Evolutionary conservation across 2,888 invertebrate genomes (phyloP), one percentile per base, ranked within the genome.

Genomic region (Tenthredo livida): DNA sequence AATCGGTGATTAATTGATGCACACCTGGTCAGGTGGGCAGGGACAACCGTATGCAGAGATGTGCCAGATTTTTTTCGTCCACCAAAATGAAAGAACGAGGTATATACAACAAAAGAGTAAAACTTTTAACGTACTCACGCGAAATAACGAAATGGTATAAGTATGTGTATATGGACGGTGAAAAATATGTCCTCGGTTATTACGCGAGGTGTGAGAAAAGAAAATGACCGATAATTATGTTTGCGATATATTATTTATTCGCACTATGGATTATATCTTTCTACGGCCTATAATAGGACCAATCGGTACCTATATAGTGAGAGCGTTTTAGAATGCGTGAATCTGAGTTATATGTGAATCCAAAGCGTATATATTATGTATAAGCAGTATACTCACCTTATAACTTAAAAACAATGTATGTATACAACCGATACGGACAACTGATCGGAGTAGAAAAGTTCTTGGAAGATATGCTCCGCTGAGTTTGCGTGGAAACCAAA

Each of bases 401-500:
- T 43, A 21, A 37, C 70, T 37, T 33, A 17, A 70, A 70, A 70
- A n/a, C 37, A 37, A 61, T 67, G 15, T 33, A 61, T 67, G 15
- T 33, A 33, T 37, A 21, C 73, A 73, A 43, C 40, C 67, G 67
- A 83, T 67, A 83, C 83, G 83, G 83, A 83, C 47, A 70, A 83
- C 67, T 70, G 83, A 83, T 47, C 15, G 47, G 70, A 67, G 83
- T 83, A 83, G 83, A 83, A 83, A 83, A 83, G 37, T 83, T 83
- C 67, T 70, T 25, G 33, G n/a, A 6, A 80, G 80, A 80, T 61
- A 80, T 29, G 80, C 61, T 61, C 40, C 58, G 80, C 37, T 61
- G 80, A 40, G 80, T 80, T 80, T 80, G 80, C 80, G 80, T 80
- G 80, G 61, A 40, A 80, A 40, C 80, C 58, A 70, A 82, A 80